Conservation (phyloP, 2,888 invertebrate species). For the Allacma fusca region DNA sequence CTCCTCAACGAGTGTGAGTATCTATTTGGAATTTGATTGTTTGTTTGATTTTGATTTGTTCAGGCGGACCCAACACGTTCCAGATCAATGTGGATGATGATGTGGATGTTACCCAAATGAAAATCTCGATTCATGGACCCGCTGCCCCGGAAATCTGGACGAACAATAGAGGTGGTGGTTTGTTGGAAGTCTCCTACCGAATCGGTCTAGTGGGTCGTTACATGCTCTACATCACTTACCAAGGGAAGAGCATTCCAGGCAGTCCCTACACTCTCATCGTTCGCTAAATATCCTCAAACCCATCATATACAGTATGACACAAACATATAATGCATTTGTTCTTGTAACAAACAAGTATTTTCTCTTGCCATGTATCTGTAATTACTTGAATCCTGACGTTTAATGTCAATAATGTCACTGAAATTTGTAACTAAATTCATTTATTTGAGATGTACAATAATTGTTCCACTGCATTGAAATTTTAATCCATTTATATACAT, state of each 20-base stretch:
- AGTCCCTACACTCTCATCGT: constrained; percentile 46
- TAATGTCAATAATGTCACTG: too few relatives aligned
- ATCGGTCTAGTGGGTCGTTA: constrained; percentile 49
- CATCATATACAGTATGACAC: too few relatives aligned
- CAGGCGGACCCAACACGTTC: constrained; percentile 48
- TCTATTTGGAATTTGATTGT: background rate
- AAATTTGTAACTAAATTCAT: too few relatives aligned
- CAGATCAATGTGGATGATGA: constrained; percentile 42
- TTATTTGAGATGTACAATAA: too few relatives aligned
- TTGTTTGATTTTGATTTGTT: constrained; percentile 21
- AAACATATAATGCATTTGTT: too few relatives aligned
- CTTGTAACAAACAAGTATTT: too few relatives aligned
- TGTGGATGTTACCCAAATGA: constrained; percentile 45
- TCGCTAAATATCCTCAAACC: constrained; percentile 24
- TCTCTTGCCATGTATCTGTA: too few relatives aligned
- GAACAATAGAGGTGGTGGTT: constrained; percentile 39
- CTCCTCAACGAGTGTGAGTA: too few relatives aligned
- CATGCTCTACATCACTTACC: constrained; percentile 45
- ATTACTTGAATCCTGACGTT: too few relatives aligned
- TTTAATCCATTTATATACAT: too few relatives aligned
- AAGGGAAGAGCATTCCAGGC: constrained; percentile 46
- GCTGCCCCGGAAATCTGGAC: constrained; percentile 49
- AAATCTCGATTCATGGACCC: constrained; percentile 41
- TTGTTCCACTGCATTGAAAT: too few relatives aligned
- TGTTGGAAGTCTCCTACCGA: constrained; percentile 48